These are phyloP conservation scores for Cordilura impudica DNA, from an alignment of 2,888 invertebrate species.

Conservation along the genomic window DNA sequence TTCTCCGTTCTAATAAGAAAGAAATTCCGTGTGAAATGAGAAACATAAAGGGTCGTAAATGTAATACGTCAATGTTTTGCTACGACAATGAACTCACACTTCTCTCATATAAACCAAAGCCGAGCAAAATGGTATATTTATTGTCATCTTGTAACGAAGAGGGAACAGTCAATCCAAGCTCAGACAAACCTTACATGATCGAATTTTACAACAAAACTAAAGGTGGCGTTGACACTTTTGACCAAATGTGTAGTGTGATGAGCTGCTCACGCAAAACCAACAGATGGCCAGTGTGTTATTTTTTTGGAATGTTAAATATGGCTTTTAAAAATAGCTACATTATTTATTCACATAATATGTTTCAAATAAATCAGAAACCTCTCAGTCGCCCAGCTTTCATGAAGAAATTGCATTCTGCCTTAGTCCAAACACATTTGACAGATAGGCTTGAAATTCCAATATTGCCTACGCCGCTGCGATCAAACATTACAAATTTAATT, in stretches of 20 bases:
- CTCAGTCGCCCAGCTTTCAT: slow-evolving; percentile 1
- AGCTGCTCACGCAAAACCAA: slow-evolving; percentile 28
- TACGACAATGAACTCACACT: slow-evolving; percentile 41
- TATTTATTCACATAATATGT: slow-evolving; percentile 1
- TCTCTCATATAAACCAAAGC: slow-evolving; percentile 50
- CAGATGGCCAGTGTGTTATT: slow-evolving; percentile 32
- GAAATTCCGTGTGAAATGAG: slow-evolving; percentile 42
- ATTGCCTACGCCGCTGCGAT: slow-evolving; percentile 2
- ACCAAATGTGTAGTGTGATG: slow-evolving; percentile 14
- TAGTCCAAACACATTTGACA: slow-evolving; percentile 9
- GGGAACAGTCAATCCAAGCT: slow-evolving; percentile 21
- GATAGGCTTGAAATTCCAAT: slow-evolving; percentile 23
- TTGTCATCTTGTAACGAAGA: slow-evolving; percentile 43
- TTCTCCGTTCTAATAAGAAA: too few relatives aligned
- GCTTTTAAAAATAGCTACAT: slow-evolving; percentile 12
- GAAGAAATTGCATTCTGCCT: slow-evolving; percentile 10
- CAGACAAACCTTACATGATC: slow-evolving; percentile 36
- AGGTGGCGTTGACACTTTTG: slow-evolving; percentile 39
- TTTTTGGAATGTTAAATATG: slow-evolving; percentile 31
- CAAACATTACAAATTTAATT: too few relatives aligned
- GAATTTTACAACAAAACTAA: slow-evolving; percentile 48
- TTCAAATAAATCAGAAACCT: neutral
- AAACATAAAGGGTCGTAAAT: slow-evolving; percentile 36
- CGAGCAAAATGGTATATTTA: slow-evolving; percentile 46
- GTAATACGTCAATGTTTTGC: slow-evolving; percentile 46